Conservation (phyloP, 2,888 invertebrate genomes). For the Frankliniella intonsa region DNA sequence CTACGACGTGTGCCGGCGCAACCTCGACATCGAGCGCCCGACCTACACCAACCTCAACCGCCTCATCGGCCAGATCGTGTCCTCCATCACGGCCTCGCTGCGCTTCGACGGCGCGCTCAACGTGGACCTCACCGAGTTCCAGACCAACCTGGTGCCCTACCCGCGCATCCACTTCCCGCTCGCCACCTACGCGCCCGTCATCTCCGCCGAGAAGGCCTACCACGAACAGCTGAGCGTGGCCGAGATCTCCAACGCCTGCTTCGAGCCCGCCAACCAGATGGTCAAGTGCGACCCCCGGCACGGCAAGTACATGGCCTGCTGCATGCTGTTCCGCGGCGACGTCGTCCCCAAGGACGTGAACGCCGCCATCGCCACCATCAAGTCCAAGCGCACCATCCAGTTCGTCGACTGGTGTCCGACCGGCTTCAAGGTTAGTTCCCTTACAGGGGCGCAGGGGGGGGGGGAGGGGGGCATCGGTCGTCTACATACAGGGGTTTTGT, state of each 20-base stretch:
- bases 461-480: no score
- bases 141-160: constrained; percentile 58
- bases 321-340: constrained; percentile 56
- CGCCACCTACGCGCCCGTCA: constrained; percentile 54
- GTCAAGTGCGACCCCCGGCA: constrained; percentile 50
- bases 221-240: constrained; percentile 54
- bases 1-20: constrained; percentile 57
- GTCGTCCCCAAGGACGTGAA: constrained; percentile 62
- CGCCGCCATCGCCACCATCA: constrained; percentile 56
- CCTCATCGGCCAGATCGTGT: constrained; percentile 79
- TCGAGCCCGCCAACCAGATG: constrained; percentile 57
- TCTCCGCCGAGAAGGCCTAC: constrained; percentile 54
- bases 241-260: constrained; percentile 59
- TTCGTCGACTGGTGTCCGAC: constrained; percentile 51
- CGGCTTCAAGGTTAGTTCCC: constrained; percentile 42
- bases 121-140: constrained; percentile 60
- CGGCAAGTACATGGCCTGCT: constrained; percentile 53
- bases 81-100: constrained; percentile 62
- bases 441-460: no score
- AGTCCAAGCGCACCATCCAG: constrained; percentile 56
- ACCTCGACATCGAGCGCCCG: constrained; percentile 56
- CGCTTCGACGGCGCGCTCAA: constrained; percentile 59
- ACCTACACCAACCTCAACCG: constrained; percentile 60
- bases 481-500: no score
- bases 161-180: constrained; percentile 62